These are phyloP conservation scores for Macrobrachium nipponense DNA, from an alignment of 1,140 invertebrate genomes.

Conservation along the genomic window DNA sequence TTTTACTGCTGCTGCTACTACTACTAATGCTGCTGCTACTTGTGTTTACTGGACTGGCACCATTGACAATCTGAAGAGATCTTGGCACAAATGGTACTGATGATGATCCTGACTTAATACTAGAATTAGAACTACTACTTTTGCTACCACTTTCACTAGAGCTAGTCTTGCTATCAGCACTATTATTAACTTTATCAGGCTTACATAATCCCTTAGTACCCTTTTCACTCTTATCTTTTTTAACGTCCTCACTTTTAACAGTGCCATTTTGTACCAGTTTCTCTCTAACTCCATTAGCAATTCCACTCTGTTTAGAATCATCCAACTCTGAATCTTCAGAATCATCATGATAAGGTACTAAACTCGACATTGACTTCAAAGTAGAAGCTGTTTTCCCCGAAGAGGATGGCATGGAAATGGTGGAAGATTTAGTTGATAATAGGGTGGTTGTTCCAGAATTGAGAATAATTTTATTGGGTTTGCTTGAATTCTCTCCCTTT, in stretches of 20 bases:
- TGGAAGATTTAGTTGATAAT: not conserved
- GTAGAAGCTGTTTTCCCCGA: not conserved
- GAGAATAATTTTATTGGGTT: constrained; percentile 31
- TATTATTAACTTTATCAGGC: constrained; percentile 25
- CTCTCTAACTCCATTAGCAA: constrained; percentile 9
- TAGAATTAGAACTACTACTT: constrained; percentile 24
- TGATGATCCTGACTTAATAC: constrained; percentile 4
- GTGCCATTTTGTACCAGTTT: constrained; percentile 28
- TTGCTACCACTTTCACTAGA: constrained; percentile 15
- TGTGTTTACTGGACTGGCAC: constrained; percentile 5
- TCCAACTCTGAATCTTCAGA: constrained; percentile 58
- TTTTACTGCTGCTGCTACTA: not conserved
- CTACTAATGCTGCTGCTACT: not conserved
- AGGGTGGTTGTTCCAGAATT: constrained; percentile 6
- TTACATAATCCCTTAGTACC: constrained; percentile 19
- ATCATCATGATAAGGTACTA: constrained; percentile 61
- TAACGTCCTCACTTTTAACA: constrained; percentile 30
- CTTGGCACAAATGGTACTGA: constrained; percentile 26
- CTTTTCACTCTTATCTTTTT: constrained; percentile 13
- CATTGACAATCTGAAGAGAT: constrained; percentile 34
- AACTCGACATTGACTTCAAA: constrained; percentile 19
- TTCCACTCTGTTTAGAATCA: constrained; percentile 28
- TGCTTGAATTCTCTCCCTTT: constrained; percentile 19
- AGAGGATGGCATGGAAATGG: constrained; percentile 9
- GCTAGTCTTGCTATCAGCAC: constrained; percentile 20